phyloP scores from a whole-genome alignment of 2,888 invertebrate species.

The Lasioglossum zephyrum region DNA sequence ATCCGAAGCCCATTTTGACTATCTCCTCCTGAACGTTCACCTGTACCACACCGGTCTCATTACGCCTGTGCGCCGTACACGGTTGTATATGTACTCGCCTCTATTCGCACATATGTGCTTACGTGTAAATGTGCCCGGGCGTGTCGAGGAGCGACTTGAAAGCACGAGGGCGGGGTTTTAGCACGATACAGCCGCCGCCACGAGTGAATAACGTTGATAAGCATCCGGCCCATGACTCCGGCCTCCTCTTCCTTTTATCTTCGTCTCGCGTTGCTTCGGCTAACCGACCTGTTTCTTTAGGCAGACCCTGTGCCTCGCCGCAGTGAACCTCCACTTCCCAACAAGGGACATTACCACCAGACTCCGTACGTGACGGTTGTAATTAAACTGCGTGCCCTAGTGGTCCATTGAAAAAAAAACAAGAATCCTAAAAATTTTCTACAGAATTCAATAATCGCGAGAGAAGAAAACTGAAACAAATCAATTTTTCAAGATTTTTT shows the following conservation, averaged over 20 bases:
- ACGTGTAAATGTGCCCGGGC: constrained; percentile 18
- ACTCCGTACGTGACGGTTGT: not conserved
- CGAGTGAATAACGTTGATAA: constrained; percentile 75
- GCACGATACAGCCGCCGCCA: constrained; percentile 57
- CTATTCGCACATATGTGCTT: not conserved
- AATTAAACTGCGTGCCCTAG: not conserved
- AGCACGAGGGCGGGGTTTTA: constrained; percentile 53
- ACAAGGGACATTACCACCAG: constrained; percentile 4
- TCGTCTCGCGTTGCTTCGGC: constrained; percentile 8
- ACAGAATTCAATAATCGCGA: too few species aligned
- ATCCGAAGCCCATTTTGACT: constrained; percentile 66
- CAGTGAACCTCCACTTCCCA: not conserved
- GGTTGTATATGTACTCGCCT: not conserved
- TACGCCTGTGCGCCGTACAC: constrained; percentile 59
- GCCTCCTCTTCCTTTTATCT: constrained; percentile 25
- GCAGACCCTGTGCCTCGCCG: not conserved
- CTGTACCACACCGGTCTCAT: constrained; percentile 69
- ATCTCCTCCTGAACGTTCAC: constrained; percentile 64
- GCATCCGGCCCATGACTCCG: constrained; percentile 63
- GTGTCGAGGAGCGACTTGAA: constrained; percentile 34
- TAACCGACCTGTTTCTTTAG: constrained; percentile 13
- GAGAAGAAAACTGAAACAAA: too few species aligned
- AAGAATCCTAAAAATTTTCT: not conserved
- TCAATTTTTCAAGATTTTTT: too few species aligned
- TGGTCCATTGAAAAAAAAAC: not conserved